These are phyloP conservation scores for Dicranocentrus wangi DNA, from an alignment of 2,888 invertebrate species.

Conservation along the genomic window DNA sequence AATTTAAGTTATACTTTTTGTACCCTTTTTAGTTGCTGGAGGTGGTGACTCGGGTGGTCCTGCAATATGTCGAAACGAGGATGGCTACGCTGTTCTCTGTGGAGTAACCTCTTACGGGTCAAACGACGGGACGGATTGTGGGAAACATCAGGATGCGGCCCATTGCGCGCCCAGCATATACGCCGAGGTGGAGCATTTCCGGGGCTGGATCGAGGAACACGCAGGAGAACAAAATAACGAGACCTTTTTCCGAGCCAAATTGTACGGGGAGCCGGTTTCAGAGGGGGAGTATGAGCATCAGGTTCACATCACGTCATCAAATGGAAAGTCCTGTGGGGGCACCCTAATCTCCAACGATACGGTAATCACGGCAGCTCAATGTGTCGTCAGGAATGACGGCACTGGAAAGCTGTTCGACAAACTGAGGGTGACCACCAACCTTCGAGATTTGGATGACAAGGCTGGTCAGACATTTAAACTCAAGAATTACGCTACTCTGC, in stretches of 20 bases:
- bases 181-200: slow-evolving; percentile 27
- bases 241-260: neutral
- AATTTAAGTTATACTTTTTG: too few species aligned
- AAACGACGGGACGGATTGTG: too few species aligned
- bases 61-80: slow-evolving; percentile 24
- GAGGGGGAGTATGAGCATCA: slow-evolving; percentile 18
- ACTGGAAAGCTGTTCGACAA: neutral
- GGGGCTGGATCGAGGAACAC: slow-evolving; percentile 27
- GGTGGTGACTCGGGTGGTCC: slow-evolving; percentile 49
- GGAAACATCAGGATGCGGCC: slow-evolving; percentile 14
- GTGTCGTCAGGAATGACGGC: slow-evolving; percentile 18
- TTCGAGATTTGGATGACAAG: neutral
- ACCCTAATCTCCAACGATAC: slow-evolving; percentile 30
- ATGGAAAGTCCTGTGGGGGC: slow-evolving; percentile 43
- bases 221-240: slow-evolving; percentile 34
- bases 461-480: neutral
- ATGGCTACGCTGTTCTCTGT: slow-evolving; percentile 26
- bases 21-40: neutral
- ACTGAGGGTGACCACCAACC: neutral
- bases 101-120: slow-evolving; percentile 36
- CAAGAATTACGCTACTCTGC: neutral
- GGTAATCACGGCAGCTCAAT: slow-evolving; percentile 48
- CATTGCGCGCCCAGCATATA: slow-evolving; percentile 24
- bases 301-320: slow-evolving; percentile 33
- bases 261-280: slow-evolving; percentile 35